A percentile compares a stretch with the other conserved stretches of the same genome.
Conservation (phyloP, 2,888 invertebrate genomes). For the Apotomis betuletana region DNA sequence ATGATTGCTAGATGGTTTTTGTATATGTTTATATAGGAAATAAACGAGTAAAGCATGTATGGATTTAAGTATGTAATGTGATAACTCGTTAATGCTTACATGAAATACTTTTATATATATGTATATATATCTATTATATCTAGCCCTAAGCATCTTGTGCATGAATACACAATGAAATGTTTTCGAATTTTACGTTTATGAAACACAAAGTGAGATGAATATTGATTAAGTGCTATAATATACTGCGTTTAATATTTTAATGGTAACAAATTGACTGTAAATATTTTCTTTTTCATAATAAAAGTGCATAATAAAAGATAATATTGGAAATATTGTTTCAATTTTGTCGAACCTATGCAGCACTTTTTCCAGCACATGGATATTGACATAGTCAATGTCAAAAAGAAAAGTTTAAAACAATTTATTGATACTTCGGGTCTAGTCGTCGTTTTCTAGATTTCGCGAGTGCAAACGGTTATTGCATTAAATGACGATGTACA, state of each 20-base stretch:
- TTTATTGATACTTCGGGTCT: too few species aligned
- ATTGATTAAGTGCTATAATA: slow-evolving; percentile 47
- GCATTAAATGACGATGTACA: too few species aligned
- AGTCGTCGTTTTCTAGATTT: too few species aligned
- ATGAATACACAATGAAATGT: slow-evolving; percentile 52
- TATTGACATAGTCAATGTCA: too few species aligned
- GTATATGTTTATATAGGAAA: slow-evolving; percentile 11
- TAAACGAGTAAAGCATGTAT: not conserved
- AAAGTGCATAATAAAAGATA: slow-evolving; percentile 80
- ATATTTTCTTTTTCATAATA: slow-evolving; percentile 68
- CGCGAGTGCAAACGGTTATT: too few species aligned
- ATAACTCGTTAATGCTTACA: slow-evolving; percentile 55
- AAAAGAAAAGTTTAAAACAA: too few species aligned
- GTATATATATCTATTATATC: slow-evolving; percentile 45
- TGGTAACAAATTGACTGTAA: slow-evolving; percentile 59
- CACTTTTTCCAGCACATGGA: too few species aligned
- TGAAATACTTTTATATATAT: slow-evolving; percentile 43
- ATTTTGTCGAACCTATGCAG: not conserved
- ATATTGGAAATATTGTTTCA: slow-evolving; percentile 50
- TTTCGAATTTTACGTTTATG: slow-evolving; percentile 43
- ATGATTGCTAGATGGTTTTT: slow-evolving; percentile 15
- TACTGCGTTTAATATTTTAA: slow-evolving; percentile 54
- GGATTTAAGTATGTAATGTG: slow-evolving; percentile 30
- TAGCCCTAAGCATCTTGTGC: slow-evolving; percentile 53
- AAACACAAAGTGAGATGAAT: slow-evolving; percentile 61